Conservation (phyloP, 2,113 vertebrate species). For the Orycteropus afer region DNA sequence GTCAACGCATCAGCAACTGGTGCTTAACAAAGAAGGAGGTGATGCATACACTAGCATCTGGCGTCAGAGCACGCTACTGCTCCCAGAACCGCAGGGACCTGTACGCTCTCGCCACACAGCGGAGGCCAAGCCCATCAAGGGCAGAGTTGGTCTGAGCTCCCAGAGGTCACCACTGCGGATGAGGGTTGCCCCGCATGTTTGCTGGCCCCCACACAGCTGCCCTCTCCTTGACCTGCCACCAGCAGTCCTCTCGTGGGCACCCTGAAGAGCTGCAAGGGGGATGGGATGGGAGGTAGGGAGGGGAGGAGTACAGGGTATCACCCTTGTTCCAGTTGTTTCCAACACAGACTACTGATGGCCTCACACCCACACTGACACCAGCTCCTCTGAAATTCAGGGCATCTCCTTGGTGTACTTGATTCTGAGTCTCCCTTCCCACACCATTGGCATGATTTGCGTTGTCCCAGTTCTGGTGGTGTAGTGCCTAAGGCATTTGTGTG, state of each 20-base stretch:
- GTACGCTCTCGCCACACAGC: not conserved
- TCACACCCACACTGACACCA: not conserved
- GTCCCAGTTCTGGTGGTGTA: too few relatives aligned
- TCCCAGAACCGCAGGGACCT: not conserved
- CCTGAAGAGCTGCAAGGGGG: not conserved
- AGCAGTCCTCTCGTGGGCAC: not conserved
- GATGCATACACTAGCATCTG: not conserved
- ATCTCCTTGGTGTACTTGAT: not conserved
- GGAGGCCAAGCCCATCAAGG: not conserved
- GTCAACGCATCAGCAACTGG: too few relatives aligned
- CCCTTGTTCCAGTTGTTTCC: not conserved
- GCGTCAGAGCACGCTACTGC: not conserved
- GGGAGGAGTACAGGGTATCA: not conserved
- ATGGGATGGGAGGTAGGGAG: rapidly evolving
- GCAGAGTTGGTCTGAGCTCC: not conserved
- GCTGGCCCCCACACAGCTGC: not conserved
- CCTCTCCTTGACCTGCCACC: too few relatives aligned
- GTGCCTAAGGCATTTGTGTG: too few relatives aligned
- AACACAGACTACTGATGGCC: not conserved
- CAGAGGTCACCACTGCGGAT: not conserved
- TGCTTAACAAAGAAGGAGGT: too few relatives aligned
- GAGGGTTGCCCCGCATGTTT: not conserved
- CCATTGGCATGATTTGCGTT: not conserved
- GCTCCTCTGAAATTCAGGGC: not conserved
- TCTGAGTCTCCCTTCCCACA: not conserved